Evolutionary conservation across 1,140 invertebrate genomes (phyloP).

Genomic region (Apis laboriosa): DNA sequence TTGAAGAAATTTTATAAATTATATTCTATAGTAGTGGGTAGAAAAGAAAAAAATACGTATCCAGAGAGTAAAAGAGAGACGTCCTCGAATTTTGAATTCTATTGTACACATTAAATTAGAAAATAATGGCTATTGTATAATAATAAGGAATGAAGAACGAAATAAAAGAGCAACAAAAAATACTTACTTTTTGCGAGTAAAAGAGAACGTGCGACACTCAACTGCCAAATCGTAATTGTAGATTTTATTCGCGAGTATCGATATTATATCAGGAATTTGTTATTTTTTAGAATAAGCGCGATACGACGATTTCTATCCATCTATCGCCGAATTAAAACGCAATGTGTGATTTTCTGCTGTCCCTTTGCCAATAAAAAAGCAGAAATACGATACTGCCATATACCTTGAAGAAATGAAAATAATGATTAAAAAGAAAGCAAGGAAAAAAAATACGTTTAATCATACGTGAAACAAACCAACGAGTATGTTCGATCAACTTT

Average conservation of each 20-base stretch:
- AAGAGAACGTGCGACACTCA: slow-evolving; percentile 7
- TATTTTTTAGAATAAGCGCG: slow-evolving; percentile 25
- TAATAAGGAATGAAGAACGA: slow-evolving; percentile 14
- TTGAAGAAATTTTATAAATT: slow-evolving; percentile 67
- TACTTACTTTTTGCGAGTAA: slow-evolving; percentile 20
- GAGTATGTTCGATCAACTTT: slow-evolving; percentile 9
- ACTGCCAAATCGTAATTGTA: slow-evolving; percentile 59
- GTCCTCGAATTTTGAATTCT: slow-evolving; percentile 46
- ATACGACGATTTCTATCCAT: slow-evolving; percentile 9
- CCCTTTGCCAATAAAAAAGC: not conserved
- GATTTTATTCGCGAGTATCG: slow-evolving; percentile 35
- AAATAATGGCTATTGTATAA: slow-evolving; percentile 46
- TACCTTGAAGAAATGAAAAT: not conserved
- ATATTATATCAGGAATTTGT: slow-evolving; percentile 32
- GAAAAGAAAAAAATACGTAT: slow-evolving; percentile 28
- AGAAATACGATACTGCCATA: slow-evolving; percentile 32
- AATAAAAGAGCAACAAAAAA: not conserved
- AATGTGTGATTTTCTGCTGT: not conserved
- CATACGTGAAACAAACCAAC: slow-evolving; percentile 2
- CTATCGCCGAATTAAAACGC: slow-evolving; percentile 8
- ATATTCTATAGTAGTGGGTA: slow-evolving; percentile 60
- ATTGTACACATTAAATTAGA: slow-evolving; percentile 21
- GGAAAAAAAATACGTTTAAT: not conserved
- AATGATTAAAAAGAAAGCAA: not conserved
- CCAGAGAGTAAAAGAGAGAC: slow-evolving; percentile 4